Evolutionary conservation across 1,140 invertebrate genomes (phyloP).

Genomic region (Drosophila ficusphila): DNA sequence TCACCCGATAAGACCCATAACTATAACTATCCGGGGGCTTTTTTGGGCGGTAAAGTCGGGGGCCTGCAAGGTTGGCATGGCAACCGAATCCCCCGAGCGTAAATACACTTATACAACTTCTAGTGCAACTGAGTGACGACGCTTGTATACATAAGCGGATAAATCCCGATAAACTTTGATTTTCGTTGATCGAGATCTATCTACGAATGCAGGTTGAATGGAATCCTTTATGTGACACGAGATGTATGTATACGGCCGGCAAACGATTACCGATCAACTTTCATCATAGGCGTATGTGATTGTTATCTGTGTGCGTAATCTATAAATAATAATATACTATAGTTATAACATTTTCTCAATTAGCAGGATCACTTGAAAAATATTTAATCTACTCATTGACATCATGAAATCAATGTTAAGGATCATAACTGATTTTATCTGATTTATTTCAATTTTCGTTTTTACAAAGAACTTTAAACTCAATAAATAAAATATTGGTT

Average conservation of each 20-base stretch:
- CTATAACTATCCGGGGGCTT: slow-evolving; percentile 13
- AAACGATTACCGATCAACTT: slow-evolving; percentile 47
- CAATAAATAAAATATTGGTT: too few species aligned
- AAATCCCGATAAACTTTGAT: too few species aligned
- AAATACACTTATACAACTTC: too few species aligned
- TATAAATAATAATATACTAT: slow-evolving; percentile 53
- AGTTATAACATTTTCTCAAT: slow-evolving; percentile 35
- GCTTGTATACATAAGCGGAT: too few species aligned
- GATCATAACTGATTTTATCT: too few species aligned
- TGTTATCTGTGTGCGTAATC: slow-evolving; percentile 4
- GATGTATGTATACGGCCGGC: slow-evolving; percentile 50
- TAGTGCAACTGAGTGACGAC: too few species aligned
- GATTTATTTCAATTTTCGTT: too few species aligned
- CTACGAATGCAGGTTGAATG: too few species aligned
- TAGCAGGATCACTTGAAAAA: slow-evolving; percentile 54
- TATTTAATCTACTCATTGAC: slow-evolving; percentile 60
- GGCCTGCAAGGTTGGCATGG: slow-evolving; percentile 1
- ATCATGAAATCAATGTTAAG: slow-evolving; percentile 47
- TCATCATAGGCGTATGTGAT: slow-evolving; percentile 43
- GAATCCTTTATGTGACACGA: too few species aligned
- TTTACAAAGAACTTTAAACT: too few species aligned
- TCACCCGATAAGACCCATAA: slow-evolving; percentile 13
- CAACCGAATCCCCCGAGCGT: slow-evolving; percentile 9
- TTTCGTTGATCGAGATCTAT: too few species aligned
- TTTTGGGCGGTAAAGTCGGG: background rate